phyloP scores from a whole-genome alignment of 2,113 vertebrate species.

The Vidua macroura region DNA sequence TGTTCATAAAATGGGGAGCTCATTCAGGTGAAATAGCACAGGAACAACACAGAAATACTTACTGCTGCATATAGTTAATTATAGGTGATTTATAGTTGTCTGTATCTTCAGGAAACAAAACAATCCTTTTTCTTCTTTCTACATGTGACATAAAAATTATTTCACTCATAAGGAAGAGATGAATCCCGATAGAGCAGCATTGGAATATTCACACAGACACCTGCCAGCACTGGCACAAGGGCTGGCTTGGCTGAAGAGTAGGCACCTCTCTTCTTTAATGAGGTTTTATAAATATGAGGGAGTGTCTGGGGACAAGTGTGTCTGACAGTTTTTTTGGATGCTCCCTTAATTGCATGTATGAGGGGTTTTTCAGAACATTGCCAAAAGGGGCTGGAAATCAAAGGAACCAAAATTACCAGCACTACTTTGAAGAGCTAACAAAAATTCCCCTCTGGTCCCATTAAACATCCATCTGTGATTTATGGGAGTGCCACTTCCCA shows the following conservation, averaged over 20 bases:
- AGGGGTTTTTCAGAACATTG: neutral
- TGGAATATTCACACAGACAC: neutral
- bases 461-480: neutral
- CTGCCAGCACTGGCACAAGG: neutral
- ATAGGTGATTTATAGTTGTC: neutral
- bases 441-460: neutral
- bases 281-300: neutral
- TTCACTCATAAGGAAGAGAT: neutral
- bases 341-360: neutral
- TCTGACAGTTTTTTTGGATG: neutral
- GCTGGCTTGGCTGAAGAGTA: neutral
- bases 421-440: neutral
- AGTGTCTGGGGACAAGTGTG: neutral
- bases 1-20: neutral
- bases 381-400: fast-evolving
- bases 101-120: neutral
- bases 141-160: fast-evolving
- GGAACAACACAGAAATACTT: neutral
- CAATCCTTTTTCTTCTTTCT: neutral
- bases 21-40: neutral
- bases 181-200: fast-evolving
- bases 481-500: neutral
- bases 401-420: neutral
- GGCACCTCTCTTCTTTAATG: neutral
- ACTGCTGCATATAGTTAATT: neutral